These are phyloP conservation scores for Phymanthus crucifer DNA, from an alignment of 92 coral and sea anemone genomes.

Conservation along the genomic window DNA sequence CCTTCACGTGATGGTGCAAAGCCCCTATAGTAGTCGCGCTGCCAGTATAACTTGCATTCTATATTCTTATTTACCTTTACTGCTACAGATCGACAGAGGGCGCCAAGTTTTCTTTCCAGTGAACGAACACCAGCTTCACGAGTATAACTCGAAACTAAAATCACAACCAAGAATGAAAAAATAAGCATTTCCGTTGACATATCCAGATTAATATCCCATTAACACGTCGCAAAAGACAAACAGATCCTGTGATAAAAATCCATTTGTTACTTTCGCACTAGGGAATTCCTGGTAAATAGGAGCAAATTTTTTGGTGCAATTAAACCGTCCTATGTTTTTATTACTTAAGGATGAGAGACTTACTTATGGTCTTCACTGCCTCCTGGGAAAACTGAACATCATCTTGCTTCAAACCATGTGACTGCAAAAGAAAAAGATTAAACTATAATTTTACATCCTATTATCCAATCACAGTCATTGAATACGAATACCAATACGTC, in stretches of 20 bases:
- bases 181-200: not conserved
- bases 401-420: slow-evolving; percentile 62
- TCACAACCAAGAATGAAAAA: not conserved
- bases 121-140: slow-evolving; percentile 90
- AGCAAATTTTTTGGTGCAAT: too few relatives aligned
- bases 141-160: slow-evolving; percentile 73
- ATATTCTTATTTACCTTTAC: slow-evolving; percentile 68
- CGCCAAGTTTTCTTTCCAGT: slow-evolving; percentile 78
- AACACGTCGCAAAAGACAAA: too few relatives aligned
- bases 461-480: not conserved
- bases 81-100: slow-evolving; percentile 78
- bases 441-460: too few relatives aligned
- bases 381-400: slow-evolving; percentile 46
- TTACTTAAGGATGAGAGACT: slow-evolving; percentile 14
- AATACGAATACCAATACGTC: not conserved
- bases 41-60: too few relatives aligned
- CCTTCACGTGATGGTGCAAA: not conserved
- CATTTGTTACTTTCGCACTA: not conserved
- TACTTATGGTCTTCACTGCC: slow-evolving; percentile 61
- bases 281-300: too few relatives aligned
- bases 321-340: not conserved
- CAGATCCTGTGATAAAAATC: too few relatives aligned
- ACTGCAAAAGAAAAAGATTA: too few relatives aligned
- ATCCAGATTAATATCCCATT: not conserved
- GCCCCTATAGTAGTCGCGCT: too few relatives aligned